These are phyloP conservation scores for Orbicella faveolata DNA, from an alignment of 64 coral and sea anemone species.

Conservation along the genomic window DNA sequence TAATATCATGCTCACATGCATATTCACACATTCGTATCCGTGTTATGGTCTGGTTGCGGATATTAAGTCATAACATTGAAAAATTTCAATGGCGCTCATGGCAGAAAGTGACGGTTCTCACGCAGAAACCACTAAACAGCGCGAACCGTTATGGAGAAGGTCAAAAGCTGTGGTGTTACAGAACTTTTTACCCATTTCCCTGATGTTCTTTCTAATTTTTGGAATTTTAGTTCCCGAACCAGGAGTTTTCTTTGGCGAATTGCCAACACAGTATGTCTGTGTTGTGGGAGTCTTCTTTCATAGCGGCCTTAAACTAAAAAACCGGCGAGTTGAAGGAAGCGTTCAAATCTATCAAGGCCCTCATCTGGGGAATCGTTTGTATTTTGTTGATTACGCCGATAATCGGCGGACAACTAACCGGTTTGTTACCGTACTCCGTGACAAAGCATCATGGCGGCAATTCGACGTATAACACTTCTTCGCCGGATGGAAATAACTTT, in stretches of 20 bases:
- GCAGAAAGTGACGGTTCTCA: background rate
- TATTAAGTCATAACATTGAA: background rate
- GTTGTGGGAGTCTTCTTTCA: conserved; percentile 67
- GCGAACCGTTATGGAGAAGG: background rate
- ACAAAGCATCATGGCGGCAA: background rate
- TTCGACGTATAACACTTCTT: background rate
- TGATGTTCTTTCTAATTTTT: conserved; percentile 52
- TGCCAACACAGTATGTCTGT: conserved; percentile 75
- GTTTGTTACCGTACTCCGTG: conserved; percentile 57
- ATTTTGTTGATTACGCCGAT: conserved; percentile 74
- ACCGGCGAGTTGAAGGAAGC: conserved; percentile 73
- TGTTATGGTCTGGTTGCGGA: background rate
- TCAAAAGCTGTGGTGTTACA: conserved; percentile 40
- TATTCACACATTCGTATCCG: background rate
- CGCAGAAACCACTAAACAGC: background rate
- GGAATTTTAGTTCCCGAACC: conserved; percentile 68
- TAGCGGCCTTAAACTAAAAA: conserved; percentile 75
- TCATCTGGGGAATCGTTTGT: conserved; percentile 57
- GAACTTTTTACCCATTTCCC: conserved; percentile 65
- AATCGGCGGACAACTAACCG: conserved; percentile 66
- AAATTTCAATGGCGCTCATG: conserved; percentile 30
- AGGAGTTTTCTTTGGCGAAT: conserved; percentile 73
- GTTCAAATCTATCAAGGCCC: conserved; percentile 66
- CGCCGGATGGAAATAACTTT: background rate
- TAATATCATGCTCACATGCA: background rate